phyloP scores from a whole-genome alignment of 2,888 invertebrate genomes.

The Meghimatium bilineatum region DNA sequence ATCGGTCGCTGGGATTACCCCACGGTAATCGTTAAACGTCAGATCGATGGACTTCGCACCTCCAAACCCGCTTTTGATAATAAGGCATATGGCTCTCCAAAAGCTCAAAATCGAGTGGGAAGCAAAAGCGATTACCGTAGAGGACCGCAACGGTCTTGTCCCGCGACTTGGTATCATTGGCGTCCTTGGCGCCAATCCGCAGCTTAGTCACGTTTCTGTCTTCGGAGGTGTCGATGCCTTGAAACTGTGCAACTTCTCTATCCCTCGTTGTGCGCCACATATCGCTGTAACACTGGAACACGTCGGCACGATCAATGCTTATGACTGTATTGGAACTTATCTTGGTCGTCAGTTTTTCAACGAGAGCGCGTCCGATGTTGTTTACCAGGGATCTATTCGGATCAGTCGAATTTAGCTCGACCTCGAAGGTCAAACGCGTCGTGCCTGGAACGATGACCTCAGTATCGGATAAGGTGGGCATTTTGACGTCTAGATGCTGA shows the following conservation, averaged over 20 bases:
- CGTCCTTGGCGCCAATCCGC: not conserved
- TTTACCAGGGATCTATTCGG: not conserved
- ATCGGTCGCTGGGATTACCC: not conserved
- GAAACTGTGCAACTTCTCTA: not conserved
- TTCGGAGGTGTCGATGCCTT: not conserved
- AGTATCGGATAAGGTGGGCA: not conserved
- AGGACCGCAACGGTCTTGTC: slow-evolving; percentile 9
- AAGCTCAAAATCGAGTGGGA: slow-evolving; percentile 20
- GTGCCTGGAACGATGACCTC: slow-evolving; percentile 10
- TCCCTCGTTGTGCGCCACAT: not conserved
- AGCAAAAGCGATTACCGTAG: not conserved
- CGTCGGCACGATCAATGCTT: not conserved
- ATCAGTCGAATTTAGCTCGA: slow-evolving; percentile 10
- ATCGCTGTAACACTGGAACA: not conserved
- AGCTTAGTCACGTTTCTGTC: not conserved
- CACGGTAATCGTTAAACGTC: not conserved
- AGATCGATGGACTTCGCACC: not conserved
- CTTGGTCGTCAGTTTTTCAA: not conserved
- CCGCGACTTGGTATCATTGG: not conserved
- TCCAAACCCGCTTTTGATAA: not conserved
- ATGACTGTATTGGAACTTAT: not conserved
- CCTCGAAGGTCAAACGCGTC: not conserved
- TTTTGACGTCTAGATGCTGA: not conserved
- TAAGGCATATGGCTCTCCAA: slow-evolving; percentile 24
- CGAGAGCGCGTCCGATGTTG: slow-evolving; percentile 4